These are phyloP conservation scores for Pelodytes ibericus DNA, from an alignment of 2,797 vertebrate species.

Conservation along the genomic window DNA sequence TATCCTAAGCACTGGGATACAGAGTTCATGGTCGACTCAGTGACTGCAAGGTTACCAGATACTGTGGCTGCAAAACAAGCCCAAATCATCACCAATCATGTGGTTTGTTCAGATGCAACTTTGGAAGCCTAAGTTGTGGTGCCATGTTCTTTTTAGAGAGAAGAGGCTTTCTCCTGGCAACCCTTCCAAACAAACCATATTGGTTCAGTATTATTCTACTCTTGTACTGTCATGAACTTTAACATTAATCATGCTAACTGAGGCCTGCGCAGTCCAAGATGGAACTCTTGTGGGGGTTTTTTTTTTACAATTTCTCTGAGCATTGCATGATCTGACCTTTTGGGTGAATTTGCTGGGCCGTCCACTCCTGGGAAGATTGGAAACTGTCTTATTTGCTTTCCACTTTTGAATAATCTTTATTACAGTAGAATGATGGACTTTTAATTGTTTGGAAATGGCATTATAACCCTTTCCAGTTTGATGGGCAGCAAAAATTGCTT, in stretches of 20 bases:
- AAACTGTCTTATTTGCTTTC: not conserved
- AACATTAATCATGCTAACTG: not conserved
- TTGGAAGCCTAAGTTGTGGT: no score
- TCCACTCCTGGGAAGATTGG: not conserved
- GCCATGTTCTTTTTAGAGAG: not conserved
- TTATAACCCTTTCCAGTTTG: not conserved
- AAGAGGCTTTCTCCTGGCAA: conserved; percentile 19
- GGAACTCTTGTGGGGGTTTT: not conserved
- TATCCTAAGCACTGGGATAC: no score
- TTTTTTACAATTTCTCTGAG: not conserved
- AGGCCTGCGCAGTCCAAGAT: not conserved
- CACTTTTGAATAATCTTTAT: not conserved
- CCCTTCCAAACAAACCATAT: not conserved
- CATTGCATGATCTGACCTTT: not conserved
- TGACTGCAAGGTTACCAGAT: no score
- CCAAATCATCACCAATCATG: no score
- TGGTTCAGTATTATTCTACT: not conserved
- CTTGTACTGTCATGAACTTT: not conserved
- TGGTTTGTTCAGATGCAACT: no score
- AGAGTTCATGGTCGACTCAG: no score
- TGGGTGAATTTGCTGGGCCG: not conserved
- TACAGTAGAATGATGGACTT: not conserved
- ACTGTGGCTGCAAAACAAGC: no score
- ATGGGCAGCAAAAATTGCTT: not conserved
- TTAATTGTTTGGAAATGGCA: not conserved